phyloP scores from a whole-genome alignment of 2,888 invertebrate genomes.

The Baronia brevicornis region DNA sequence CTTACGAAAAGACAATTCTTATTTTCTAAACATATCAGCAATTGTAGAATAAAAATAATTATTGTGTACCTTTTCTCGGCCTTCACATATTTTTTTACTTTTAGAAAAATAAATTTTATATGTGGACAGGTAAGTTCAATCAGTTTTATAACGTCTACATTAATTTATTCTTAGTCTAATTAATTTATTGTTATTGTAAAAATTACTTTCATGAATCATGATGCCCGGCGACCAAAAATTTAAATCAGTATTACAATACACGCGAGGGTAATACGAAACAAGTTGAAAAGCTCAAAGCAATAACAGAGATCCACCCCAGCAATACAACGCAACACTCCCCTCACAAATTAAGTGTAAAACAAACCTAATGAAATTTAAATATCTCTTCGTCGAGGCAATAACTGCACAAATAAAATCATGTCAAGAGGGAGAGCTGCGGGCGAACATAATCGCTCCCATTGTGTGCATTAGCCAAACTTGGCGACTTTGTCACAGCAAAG shows the following conservation, averaged over 20 bases:
- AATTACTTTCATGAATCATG: conserved; percentile 22
- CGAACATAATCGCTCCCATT: conserved; percentile 66
- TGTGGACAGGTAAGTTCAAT: conserved; percentile 3
- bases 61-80: background rate
- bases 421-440: conserved; percentile 65
- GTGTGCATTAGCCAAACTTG: conserved; percentile 55
- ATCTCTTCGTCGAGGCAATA: conserved; percentile 70
- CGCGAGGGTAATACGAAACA: conserved; percentile 53
- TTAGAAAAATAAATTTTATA: background rate
- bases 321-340: conserved; percentile 51
- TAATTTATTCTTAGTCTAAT: too few species aligned
- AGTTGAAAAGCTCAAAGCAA: conserved; percentile 49
- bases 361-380: conserved; percentile 76
- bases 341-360: conserved; percentile 76
- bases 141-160: too few species aligned
- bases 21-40: too few species aligned
- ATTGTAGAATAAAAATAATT: too few species aligned
- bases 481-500: conserved; percentile 46
- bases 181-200: too few species aligned
- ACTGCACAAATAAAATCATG: conserved; percentile 74
- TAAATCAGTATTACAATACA: conserved; percentile 58
- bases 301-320: conserved; percentile 59
- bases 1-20: too few species aligned
- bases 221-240: conserved; percentile 63
- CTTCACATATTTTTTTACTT: too few species aligned